A percentile compares a stretch with the other conserved stretches of the same genome.
These are phyloP conservation scores for Napeogenes sylphis DNA, from an alignment of 2,888 invertebrate species.

Conservation along the genomic window DNA sequence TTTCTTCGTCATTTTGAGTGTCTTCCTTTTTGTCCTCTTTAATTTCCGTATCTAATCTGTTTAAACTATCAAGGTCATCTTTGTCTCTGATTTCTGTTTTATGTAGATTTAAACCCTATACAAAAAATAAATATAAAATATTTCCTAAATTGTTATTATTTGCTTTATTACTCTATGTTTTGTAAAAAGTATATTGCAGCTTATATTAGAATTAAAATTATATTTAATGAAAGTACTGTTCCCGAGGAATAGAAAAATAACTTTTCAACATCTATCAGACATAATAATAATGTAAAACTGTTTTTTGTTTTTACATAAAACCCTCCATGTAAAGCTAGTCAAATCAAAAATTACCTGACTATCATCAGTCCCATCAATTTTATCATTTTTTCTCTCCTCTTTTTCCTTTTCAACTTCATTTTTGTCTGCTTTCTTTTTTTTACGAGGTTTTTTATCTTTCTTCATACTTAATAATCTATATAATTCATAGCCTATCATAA, in stretches of 20 bases:
- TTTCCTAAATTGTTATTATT: neutral
- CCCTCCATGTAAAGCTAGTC: too few relatives aligned
- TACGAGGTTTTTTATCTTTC: slow-evolving; percentile 78
- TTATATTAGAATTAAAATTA: too few relatives aligned
- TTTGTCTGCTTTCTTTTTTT: slow-evolving; percentile 68
- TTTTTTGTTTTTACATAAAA: too few relatives aligned
- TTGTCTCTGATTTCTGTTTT: slow-evolving; percentile 47
- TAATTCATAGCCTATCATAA: slow-evolving; percentile 98
- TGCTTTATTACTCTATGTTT: neutral
- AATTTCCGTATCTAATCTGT: slow-evolving; percentile 71
- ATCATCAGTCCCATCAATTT: slow-evolving; percentile 60
- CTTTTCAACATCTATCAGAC: neutral
- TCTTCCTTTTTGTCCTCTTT: slow-evolving; percentile 69
- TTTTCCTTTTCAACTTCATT: slow-evolving; percentile 55
- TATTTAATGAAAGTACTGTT: too few relatives aligned
- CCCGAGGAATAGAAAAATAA: slow-evolving; percentile 1
- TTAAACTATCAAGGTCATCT: slow-evolving; percentile 60
- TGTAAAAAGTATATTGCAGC: too few relatives aligned
- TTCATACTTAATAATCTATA: slow-evolving; percentile 93
- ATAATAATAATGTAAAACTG: neutral
- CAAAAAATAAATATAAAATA: neutral
- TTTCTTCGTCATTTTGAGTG: slow-evolving; percentile 76
- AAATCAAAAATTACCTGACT: slow-evolving; percentile 48
- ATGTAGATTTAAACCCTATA: neutral
- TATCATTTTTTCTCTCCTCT: slow-evolving; percentile 48